Conservation (phyloP, 2,797 vertebrate genomes). For the Melanotaenia boesemani region DNA sequence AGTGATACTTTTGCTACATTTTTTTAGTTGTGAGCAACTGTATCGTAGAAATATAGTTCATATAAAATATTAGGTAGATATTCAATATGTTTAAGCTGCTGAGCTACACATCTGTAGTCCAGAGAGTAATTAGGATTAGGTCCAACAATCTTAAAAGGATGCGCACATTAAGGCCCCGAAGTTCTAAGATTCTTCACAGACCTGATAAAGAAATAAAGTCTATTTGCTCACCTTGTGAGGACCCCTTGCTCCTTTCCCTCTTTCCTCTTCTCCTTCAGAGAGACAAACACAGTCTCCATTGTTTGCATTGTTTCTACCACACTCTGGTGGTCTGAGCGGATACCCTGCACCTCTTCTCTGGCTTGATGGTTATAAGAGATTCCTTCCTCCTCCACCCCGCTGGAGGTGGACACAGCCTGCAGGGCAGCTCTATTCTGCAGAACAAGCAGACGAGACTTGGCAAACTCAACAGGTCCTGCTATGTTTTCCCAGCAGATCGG, state of each 20-base stretch:
- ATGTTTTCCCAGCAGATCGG: slow-evolving; percentile 81
- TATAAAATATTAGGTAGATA: too few species aligned
- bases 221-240: slow-evolving; percentile 73
- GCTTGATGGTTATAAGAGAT: slow-evolving; percentile 79
- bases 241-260: slow-evolving; percentile 68
- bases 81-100: too few species aligned
- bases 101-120: too few species aligned
- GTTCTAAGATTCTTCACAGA: neutral
- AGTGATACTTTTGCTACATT: too few species aligned
- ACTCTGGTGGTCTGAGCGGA: slow-evolving; percentile 75
- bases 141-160: too few species aligned
- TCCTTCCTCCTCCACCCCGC: slow-evolving; percentile 78
- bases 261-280: slow-evolving; percentile 80
- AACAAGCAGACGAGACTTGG: slow-evolving; percentile 79
- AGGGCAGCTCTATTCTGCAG: slow-evolving; percentile 85
- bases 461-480: slow-evolving; percentile 81
- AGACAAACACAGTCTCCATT: slow-evolving; percentile 82
- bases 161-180: too few species aligned
- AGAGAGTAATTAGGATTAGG: too few species aligned
- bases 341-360: slow-evolving; percentile 76
- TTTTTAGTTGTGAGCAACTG: too few species aligned
- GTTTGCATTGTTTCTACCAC: slow-evolving; percentile 75
- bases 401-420: slow-evolving; percentile 76
- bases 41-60: too few species aligned
- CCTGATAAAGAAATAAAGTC: slow-evolving; percentile 1